These are phyloP conservation scores for Drosophila picticornis DNA, from an alignment of 2,888 invertebrate species.

Conservation along the genomic window DNA sequence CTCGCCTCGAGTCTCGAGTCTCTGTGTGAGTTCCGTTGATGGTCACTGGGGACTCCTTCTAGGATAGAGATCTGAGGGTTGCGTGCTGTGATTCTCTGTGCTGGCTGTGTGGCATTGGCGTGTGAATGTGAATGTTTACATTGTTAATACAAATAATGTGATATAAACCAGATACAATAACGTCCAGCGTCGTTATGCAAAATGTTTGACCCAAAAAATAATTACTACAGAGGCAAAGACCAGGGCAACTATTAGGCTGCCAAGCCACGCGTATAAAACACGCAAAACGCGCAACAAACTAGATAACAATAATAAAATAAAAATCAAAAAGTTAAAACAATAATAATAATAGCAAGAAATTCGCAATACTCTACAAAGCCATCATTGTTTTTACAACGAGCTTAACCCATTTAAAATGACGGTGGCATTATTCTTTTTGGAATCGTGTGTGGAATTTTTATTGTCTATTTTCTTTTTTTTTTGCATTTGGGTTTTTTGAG, in stretches of 20 bases:
- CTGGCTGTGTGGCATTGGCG: slow-evolving; percentile 27
- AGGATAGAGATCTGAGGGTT: slow-evolving; percentile 22
- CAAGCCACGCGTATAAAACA: slow-evolving; percentile 62
- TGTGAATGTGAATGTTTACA: slow-evolving; percentile 40
- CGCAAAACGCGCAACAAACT: slow-evolving; percentile 45
- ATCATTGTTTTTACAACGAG: slow-evolving; percentile 28
- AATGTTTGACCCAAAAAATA: slow-evolving; percentile 74
- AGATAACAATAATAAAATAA: slow-evolving; percentile 8
- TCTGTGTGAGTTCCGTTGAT: slow-evolving; percentile 22
- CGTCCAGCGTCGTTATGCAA: slow-evolving; percentile 69
- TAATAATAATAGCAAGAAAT: slow-evolving; percentile 25
- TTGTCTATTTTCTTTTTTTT: slow-evolving; percentile 10
- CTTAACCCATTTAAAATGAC: slow-evolving; percentile 40
- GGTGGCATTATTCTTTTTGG: slow-evolving; percentile 44
- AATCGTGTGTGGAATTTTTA: slow-evolving; percentile 44
- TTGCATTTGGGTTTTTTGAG: slow-evolving; percentile 13
- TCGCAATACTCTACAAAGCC: slow-evolving; percentile 17
- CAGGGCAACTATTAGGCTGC: slow-evolving; percentile 45
- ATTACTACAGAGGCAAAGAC: slow-evolving; percentile 39
- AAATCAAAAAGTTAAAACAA: slow-evolving; percentile 2
- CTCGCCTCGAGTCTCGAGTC: slow-evolving; percentile 1
- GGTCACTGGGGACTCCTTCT: slow-evolving; percentile 22
- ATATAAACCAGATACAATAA: slow-evolving; percentile 53
- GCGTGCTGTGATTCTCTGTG: slow-evolving; percentile 35
- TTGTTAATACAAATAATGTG: slow-evolving; percentile 22